Evolutionary conservation across 2,888 invertebrate genomes (phyloP), one percentile per base, ranked within the genome.

Genomic region (Penaeus monodon): DNA sequence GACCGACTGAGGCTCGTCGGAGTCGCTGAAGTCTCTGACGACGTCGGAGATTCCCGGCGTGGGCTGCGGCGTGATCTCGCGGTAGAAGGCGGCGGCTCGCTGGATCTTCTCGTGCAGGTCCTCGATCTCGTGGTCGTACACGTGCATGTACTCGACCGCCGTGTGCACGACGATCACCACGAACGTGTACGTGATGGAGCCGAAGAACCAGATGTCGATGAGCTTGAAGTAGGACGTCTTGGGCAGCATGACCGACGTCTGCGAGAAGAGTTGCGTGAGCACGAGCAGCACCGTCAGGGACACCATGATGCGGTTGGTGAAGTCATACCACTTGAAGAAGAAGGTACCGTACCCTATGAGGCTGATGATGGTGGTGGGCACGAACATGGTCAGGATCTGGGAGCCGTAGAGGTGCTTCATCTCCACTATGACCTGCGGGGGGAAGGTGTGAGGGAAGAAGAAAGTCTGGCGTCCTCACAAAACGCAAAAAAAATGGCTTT

Each of bases 321-420:
- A 85, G 74, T 85, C 85, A 63, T 70, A 85, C 85, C 85, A 85
- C 73, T 85, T 85, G 85, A 64, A 85, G 81, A 81, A 85, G 80
- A 85, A 85, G 44, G 85, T 85, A 1, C 63, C 85, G 64, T 81
- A 81, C n/a, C 80, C 73, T 33, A 85, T 85, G 68, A 85, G 38
- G 64, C 73, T 85, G 81, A 85, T 70, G 22, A 85, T 63, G 29
- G 85, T 81, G 14, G 80, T 81, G 33, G 85, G 85, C 20, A 80
- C 85, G 38, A 85, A 85, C 27, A 85, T 81, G 33, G 80, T 64
- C 38, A 85, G 27, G n/a, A 85, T 27, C 81, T 85, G 85, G 20
- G 57, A 65, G 65, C 29, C 81, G 29, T 29, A 81, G 1, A 81
- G 81, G 29, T 81, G 81, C 81, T 33, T 0, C 81, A 81, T 64